Evolutionary conservation across 2,797 vertebrate genomes (phyloP), one percentile per base, ranked within the genome.

Genomic region (Melanotaenia trifasciata): DNA sequence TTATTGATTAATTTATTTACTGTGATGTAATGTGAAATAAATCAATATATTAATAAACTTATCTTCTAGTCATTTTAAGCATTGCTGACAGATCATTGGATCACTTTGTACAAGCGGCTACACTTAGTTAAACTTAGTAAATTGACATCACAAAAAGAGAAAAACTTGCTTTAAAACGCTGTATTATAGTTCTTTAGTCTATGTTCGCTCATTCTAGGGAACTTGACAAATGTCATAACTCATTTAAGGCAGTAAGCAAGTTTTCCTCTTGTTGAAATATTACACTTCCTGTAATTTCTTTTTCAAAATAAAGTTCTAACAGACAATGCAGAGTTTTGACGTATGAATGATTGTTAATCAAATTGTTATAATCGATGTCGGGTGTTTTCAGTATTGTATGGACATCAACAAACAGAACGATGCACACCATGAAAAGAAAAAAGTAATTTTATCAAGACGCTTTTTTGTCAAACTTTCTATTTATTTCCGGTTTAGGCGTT

Each of bases 271-370:
- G 54, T 32, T 14, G 26, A 43, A 61, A 60, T 20, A 9, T 10
- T 1, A 1, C 0, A 59, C 28, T 63, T 84, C 74, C 61, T 43
- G 30, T 56, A 2, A 26, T 57, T 2, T 26, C 0, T 0, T 1
- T 80, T 83, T 76, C 74, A 74, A 2, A 40, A 8, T 76, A 81
- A 84, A 45, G 43, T 45, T 4, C 16, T 43, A 81, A 63, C 4
- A 0, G 1, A 28, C 1, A 5, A 0, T 11, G 8, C 18, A 8
- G 50, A 11, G 7, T 53, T 7, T 51, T 3, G n/a, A 18, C 1
- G 45, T 47, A 47, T 18, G 14, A 43, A 40, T 40, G 3, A 40
- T 14, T 1, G 10, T 36, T 36, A 33, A 8, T 50, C 20, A 8
- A 2, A 9, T 50, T 1, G 18, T 20, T 20, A 50, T 50, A 1